These are phyloP conservation scores for Pteropus alecto DNA, from an alignment of 2,113 vertebrate species.

Conservation along the genomic window DNA sequence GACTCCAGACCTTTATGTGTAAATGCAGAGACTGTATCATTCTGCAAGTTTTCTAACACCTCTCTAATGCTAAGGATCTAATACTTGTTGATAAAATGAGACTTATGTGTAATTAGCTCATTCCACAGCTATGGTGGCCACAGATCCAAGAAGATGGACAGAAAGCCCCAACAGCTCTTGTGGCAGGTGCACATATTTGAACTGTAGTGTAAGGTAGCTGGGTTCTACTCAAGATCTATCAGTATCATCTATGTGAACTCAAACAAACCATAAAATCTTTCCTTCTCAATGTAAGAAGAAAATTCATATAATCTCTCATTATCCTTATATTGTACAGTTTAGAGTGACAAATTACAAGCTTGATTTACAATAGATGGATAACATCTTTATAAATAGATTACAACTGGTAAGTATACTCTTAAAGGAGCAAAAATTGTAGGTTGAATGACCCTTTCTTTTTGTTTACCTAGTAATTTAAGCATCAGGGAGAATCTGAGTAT, in stretches of 20 bases:
- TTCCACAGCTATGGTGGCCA: rapidly evolving
- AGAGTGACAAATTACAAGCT: background rate
- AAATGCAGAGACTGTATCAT: background rate
- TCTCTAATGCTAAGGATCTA: background rate
- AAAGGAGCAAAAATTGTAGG: background rate
- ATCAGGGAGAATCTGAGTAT: background rate
- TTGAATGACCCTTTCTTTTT: background rate
- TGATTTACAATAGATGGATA: background rate
- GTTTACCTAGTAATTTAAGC: background rate
- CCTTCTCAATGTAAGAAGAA: background rate
- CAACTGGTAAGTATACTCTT: background rate
- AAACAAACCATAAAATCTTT: background rate
- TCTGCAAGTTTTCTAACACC: background rate
- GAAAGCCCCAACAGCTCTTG: background rate
- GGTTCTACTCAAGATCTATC: background rate
- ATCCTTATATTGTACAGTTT: background rate
- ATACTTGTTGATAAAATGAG: background rate
- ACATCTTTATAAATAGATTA: background rate
- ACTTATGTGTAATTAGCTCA: background rate
- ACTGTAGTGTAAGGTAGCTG: too few species aligned
- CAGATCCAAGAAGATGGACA: background rate
- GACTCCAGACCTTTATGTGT: background rate
- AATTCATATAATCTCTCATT: background rate
- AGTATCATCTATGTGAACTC: background rate
- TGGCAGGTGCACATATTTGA: background rate